Conservation (phyloP, 2,113 vertebrate genomes). For the Corythaixoides concolor region DNA sequence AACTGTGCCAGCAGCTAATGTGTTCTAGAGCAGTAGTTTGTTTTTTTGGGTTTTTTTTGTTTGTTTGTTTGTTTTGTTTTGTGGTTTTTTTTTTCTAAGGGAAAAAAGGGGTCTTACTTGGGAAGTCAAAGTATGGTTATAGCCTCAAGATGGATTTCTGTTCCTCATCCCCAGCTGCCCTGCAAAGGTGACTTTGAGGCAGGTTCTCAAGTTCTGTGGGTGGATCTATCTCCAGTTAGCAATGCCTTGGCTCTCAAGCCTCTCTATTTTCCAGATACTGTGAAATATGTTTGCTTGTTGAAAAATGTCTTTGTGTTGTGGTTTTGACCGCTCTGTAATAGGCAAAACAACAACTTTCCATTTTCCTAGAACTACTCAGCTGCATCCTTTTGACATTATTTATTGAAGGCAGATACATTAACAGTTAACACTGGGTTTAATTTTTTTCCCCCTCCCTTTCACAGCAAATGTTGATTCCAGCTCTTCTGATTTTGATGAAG, state of each 20-base stretch:
- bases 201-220: background rate
- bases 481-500: conserved; percentile 59
- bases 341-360: background rate
- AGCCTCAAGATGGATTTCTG: background rate
- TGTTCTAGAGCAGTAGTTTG: background rate
- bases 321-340: background rate
- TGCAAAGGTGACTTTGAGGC: background rate
- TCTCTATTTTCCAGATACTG: background rate
- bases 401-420: conserved; percentile 30
- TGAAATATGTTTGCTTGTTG: background rate
- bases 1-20: background rate
- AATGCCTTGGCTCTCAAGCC: background rate
- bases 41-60: too few relatives aligned
- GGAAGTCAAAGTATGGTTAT: background rate
- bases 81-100: background rate
- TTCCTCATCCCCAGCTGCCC: background rate
- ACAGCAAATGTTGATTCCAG: conserved; percentile 6
- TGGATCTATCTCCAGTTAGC: background rate
- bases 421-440: conserved; percentile 37
- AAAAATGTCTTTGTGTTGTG: background rate
- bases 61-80: too few relatives aligned
- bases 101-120: background rate
- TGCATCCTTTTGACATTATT: background rate
- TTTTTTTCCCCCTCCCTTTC: background rate
- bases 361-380: background rate